Conservation (phyloP, 2,113 vertebrate genomes). For the Pollimyrus isidori region DNA sequence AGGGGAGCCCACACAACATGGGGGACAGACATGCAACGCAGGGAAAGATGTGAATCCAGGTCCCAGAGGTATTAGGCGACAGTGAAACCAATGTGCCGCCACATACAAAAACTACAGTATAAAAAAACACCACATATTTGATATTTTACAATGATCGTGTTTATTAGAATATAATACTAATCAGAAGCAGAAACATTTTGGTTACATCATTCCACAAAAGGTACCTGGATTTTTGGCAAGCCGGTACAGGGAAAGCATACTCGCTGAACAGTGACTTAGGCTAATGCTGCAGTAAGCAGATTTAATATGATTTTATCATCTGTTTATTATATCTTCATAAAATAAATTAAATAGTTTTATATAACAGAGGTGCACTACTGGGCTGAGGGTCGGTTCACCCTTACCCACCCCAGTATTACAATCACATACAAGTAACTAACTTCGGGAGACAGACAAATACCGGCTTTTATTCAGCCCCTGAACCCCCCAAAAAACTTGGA, state of each 20-base stretch:
- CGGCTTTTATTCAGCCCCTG: conserved; percentile 12
- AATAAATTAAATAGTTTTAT: not conserved
- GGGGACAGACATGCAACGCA: not conserved
- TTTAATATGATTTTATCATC: not conserved
- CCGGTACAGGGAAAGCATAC: not conserved
- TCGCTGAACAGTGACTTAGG: not conserved
- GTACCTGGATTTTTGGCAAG: not conserved
- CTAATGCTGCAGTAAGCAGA: not conserved
- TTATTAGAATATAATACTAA: not conserved
- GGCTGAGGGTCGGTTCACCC: not conserved
- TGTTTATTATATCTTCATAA: not conserved
- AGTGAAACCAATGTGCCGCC: not conserved
- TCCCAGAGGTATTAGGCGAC: not conserved
- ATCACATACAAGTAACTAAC: not conserved
- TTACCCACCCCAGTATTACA: not conserved
- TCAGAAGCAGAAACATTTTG: not conserved
- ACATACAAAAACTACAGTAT: not conserved
- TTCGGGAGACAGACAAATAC: not conserved
- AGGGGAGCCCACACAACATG: not conserved
- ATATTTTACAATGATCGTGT: not conserved
- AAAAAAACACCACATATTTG: not conserved
- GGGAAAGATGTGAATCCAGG: not conserved
- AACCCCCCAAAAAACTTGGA: conserved; percentile 57
- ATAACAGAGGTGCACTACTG: not conserved
- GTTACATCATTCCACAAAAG: not conserved